Evolutionary conservation across 2,888 invertebrate species (phyloP).

Genomic region (Hipparchia semele): DNA sequence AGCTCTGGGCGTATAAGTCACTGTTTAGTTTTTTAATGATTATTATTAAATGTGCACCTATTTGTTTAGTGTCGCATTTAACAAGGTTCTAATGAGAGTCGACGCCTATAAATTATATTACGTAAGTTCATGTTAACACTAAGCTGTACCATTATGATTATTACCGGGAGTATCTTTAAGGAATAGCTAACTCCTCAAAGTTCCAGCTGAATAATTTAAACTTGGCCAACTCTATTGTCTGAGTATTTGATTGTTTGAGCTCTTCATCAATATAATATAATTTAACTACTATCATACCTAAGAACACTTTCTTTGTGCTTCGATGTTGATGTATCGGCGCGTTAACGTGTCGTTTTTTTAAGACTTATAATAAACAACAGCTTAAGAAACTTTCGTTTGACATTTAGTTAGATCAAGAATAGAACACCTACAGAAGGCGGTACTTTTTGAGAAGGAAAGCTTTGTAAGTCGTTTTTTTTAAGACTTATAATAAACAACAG

Average conservation of each 20-base stretch:
- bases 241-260: not conserved
- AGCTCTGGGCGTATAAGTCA: constrained; percentile 50
- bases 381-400: too few species aligned
- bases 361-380: too few species aligned
- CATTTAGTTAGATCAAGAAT: too few species aligned
- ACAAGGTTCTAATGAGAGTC: constrained; percentile 77
- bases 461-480: too few species aligned
- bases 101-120: constrained; percentile 70
- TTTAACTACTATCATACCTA: not conserved
- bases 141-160: constrained; percentile 16
- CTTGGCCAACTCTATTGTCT: not conserved
- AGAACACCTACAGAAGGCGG: too few species aligned
- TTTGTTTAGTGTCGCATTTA: constrained; percentile 80
- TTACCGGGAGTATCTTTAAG: constrained; percentile 16
- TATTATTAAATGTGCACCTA: constrained; percentile 80
- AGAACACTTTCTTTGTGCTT: too few species aligned
- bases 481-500: too few species aligned
- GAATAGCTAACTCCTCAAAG: not conserved
- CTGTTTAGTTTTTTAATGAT: constrained; percentile 56
- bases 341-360: too few species aligned
- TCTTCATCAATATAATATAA: not conserved
- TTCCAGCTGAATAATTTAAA: not conserved
- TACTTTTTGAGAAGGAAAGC: too few species aligned
- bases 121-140: constrained; percentile 23
- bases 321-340: not conserved